Evolutionary conservation across 2,113 vertebrate genomes (phyloP), one percentile per base, ranked within the genome.

Genomic region (Boulengeromyrus knoepffleri): DNA sequence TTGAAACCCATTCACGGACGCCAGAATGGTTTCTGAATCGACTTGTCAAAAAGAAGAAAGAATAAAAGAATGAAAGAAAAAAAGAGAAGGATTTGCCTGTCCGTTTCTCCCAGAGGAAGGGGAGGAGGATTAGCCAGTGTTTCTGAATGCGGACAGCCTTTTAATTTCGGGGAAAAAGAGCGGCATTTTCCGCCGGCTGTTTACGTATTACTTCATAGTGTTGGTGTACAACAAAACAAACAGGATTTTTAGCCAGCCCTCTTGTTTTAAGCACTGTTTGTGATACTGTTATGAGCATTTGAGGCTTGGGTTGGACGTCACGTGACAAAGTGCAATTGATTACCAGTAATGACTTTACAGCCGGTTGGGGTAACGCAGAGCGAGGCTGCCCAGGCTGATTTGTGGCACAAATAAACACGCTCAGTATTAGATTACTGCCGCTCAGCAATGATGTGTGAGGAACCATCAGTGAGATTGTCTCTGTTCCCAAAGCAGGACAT

Each of bases 11-110:
- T 96, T 96, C 94, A 95, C 92, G 52, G 6, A 45, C 85, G 58
- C 91, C 91, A 92, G 94, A 96, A 95, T 94, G 90, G 91, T 83
- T 90, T 53, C 77, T 96, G 95, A 96, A 96, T 95, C 93, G 93
- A 94, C 62, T 92, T 91, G 92, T 93, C 93, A 87, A 92, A 92
- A 93, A 93, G 92, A 80, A 84, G 84, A 91, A 87, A 92, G 93
- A 95, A 91, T 31, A 31, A 70, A 87, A 92, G 91, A 93, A 93
- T 92, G 87, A 91, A 87, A 92, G 91, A 93, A 93, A 92, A 80
- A 92, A 93, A 95, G 90, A 92, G 88, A 93, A 92, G 93, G 95
- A 93, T 94, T 93, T 92, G 90, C 93, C 90, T 92, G 93, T 92
- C 90, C 92, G 91, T 91, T 91, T 85, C 21, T 90, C 62, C 80